These are phyloP conservation scores for Drosophila recens DNA, from an alignment of 2,888 invertebrate genomes.

Conservation along the genomic window DNA sequence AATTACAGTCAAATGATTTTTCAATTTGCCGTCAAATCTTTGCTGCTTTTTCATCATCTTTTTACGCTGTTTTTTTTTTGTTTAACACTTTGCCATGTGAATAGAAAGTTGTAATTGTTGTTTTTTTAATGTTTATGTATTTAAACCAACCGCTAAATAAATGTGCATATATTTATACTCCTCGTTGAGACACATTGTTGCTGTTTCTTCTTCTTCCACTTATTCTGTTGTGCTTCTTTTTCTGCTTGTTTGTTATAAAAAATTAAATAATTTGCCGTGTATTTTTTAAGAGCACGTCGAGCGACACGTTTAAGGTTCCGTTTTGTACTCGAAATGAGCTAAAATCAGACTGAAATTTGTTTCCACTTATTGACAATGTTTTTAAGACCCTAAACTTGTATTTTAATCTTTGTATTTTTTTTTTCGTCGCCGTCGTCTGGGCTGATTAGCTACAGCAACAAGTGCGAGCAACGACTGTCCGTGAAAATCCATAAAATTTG, in stretches of 20 bases:
- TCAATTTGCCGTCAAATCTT: constrained; percentile 63
- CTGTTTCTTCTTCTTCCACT: background rate
- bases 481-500: constrained; percentile 44
- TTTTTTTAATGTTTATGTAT: constrained; percentile 22
- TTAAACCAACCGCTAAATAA: constrained; percentile 78
- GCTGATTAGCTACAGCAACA: constrained; percentile 54
- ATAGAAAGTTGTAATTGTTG: constrained; percentile 66
- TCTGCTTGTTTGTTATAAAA: background rate
- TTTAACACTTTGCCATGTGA: constrained; percentile 64
- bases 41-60: constrained; percentile 21
- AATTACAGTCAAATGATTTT: constrained; percentile 77
- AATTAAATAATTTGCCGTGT: background rate
- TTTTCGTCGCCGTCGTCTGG: constrained; percentile 13
- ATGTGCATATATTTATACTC: constrained; percentile 80
- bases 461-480: constrained; percentile 5
- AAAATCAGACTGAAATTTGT: constrained; percentile 55
- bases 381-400: constrained; percentile 25
- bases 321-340: constrained; percentile 43
- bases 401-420: background rate
- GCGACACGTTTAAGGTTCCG: constrained; percentile 18
- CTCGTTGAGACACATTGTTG: constrained; percentile 75
- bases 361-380: constrained; percentile 25
- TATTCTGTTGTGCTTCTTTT: background rate
- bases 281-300: background rate
- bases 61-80: constrained; percentile 29